Base-by-base conservation (phyloP, 2,113 vertebrate species). In the Channa maculata region DNA sequence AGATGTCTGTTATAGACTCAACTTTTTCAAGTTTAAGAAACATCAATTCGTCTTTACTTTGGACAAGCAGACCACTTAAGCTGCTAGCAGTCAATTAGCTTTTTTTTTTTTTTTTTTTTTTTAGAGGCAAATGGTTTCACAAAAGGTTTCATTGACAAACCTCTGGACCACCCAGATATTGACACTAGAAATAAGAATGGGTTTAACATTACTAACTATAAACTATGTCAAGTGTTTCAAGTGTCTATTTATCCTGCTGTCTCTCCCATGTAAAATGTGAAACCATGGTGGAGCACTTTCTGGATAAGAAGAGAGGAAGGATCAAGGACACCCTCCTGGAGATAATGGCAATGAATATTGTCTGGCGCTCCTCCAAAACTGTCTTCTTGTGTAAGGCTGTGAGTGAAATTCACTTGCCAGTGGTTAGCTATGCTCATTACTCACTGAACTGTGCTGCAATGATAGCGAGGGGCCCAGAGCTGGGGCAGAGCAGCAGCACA, bases 351-450 rank as follows among this genome's bases (percentile, higher is more conserved):
- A 65, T 66, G 66, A 78, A 79, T 87, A 70, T 74, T 71, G 78
- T 70, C 83, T 82, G 81, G 79, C 80, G n/a, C 45, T 71, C 61
- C 68, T 80, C 80, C 84, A 83, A 76, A 78, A 5, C 71, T 84
- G 81, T 91, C 79, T 60, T 63, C 82, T 78, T 15, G 57, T 88
- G 51, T 80, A 50, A 71, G 65, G 57, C 82, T 51, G 55, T 77
- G 84, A 89, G 84, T 71, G 66, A 91, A 88, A 89, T 86, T 79
- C 80, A 70, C 85, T 88, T 89, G 88, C 86, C 88, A 86, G 81
- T 62, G 76, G 79, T 83, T 85, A 69, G 80, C 83, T 63, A 38
- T 83, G 82, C 82, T 81, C 84, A 80, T 80, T 89, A 83, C 84
- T 90, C 86, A 81, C 57, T 69, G 83, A 85, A 71, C 89, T 86